Percentiles rank a stretch among this genome's conserved stretches.
These are phyloP conservation scores for Hyppa rectilinea DNA, from an alignment of 2,888 invertebrate species.

Conservation along the genomic window DNA sequence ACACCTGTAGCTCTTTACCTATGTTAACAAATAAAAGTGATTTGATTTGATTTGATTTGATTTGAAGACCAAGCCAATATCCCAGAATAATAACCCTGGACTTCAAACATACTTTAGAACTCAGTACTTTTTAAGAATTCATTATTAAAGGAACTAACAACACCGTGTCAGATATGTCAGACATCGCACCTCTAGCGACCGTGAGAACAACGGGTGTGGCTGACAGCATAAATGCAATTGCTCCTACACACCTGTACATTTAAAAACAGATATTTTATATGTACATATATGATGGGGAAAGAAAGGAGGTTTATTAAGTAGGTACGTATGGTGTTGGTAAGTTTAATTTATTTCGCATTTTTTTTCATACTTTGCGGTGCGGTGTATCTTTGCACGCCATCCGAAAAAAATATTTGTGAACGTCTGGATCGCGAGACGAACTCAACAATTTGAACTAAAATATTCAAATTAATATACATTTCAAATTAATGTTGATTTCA, in stretches of 20 bases:
- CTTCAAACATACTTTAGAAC: background rate
- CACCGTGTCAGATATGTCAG: background rate
- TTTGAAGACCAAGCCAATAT: background rate
- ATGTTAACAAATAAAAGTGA: too few species aligned
- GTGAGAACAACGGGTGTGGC: slow-evolving; percentile 28
- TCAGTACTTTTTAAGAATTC: background rate
- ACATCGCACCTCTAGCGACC: slow-evolving; percentile 4
- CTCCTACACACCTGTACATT: slow-evolving; percentile 25
- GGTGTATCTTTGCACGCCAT: background rate
- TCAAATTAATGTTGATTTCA: too few species aligned
- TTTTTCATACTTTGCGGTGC: background rate
- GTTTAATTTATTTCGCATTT: background rate
- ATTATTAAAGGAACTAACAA: slow-evolving; percentile 2
- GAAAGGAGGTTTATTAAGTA: background rate
- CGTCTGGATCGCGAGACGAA: too few species aligned
- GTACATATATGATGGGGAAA: background rate
- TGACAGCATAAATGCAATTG: slow-evolving; percentile 41
- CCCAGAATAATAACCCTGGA: background rate
- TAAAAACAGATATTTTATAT: slow-evolving; percentile 5
- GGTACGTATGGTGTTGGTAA: background rate
- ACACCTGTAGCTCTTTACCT: too few species aligned
- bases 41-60: too few species aligned
- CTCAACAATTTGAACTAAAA: too few species aligned
- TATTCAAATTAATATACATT: too few species aligned
- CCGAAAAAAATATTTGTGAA: too few species aligned